phyloP scores from a whole-genome alignment of 2,888 invertebrate genomes.

The Cataglyphis altisquamis region DNA sequence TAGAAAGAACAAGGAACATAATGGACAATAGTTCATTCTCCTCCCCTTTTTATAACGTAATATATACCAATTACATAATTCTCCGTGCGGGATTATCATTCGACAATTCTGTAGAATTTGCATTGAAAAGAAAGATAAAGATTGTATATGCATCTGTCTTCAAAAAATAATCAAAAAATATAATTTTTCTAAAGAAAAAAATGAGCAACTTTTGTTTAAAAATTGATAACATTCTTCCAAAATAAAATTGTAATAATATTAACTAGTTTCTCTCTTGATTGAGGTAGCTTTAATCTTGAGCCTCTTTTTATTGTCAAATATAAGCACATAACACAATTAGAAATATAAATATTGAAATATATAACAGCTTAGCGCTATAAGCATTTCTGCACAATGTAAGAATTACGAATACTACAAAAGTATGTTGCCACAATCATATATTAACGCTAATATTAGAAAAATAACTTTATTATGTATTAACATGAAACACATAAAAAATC shows the following conservation, averaged over 20 bases:
- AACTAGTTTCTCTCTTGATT: background rate
- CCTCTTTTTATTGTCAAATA: conserved; percentile 22
- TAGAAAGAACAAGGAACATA: conserved; percentile 37
- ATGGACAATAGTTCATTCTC: conserved; percentile 23
- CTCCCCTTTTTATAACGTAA: conserved; percentile 40
- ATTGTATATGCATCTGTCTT: background rate
- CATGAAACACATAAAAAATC: background rate
- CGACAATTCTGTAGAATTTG: conserved; percentile 37
- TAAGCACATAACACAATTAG: background rate
- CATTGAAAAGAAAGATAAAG: background rate
- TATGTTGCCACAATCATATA: background rate
- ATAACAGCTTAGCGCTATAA: background rate
- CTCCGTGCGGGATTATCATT: conserved; percentile 5
- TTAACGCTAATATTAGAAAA: background rate
- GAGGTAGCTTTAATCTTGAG: background rate
- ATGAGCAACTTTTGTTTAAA: background rate
- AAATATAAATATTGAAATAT: conserved; percentile 3
- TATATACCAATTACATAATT: conserved; percentile 56
- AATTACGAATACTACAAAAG: background rate
- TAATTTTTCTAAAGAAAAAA: background rate
- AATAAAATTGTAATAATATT: background rate
- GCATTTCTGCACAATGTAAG: background rate
- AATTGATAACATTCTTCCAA: background rate
- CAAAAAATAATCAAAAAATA: background rate
- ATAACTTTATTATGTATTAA: conserved; percentile 3